A percentile compares a stretch with the other conserved stretches of the same genome.
Conservation (phyloP, 1,140 invertebrate species). For the Achroia grisella region DNA sequence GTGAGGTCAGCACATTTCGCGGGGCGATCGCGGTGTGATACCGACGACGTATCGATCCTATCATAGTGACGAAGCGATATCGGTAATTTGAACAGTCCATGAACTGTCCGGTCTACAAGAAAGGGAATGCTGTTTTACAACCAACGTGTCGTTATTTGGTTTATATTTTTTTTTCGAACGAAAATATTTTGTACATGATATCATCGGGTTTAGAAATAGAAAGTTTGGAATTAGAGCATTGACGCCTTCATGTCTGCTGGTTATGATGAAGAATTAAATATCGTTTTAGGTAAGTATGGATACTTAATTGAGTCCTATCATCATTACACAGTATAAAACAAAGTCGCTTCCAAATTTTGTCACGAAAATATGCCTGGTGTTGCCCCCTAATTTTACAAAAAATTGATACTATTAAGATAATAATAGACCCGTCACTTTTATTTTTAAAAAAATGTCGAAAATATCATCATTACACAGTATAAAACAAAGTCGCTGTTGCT, state of each 20-base stretch:
- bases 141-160: slow-evolving; percentile 43
- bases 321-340: no score
- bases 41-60: slow-evolving; percentile 56
- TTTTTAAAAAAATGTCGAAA: no score
- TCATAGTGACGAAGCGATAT: slow-evolving; percentile 59
- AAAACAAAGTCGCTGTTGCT: no score
- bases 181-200: slow-evolving; percentile 13
- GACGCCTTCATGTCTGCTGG: neutral
- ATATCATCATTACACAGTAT: no score
- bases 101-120: slow-evolving; percentile 51
- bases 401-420: no score
- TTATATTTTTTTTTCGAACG: slow-evolving; percentile 23
- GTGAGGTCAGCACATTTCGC: slow-evolving; percentile 64
- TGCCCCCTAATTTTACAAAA: no score
- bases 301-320: no score
- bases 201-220: slow-evolving; percentile 11
- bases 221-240: slow-evolving; percentile 7
- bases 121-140: slow-evolving; percentile 46
- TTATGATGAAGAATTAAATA: no score
- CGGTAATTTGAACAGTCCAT: slow-evolving; percentile 51
- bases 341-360: no score
- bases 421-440: no score
- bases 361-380: no score
- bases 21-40: slow-evolving; percentile 64
- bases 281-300: no score